phyloP scores from a whole-genome alignment of 2,888 invertebrate species.

The Pecten maximus region DNA sequence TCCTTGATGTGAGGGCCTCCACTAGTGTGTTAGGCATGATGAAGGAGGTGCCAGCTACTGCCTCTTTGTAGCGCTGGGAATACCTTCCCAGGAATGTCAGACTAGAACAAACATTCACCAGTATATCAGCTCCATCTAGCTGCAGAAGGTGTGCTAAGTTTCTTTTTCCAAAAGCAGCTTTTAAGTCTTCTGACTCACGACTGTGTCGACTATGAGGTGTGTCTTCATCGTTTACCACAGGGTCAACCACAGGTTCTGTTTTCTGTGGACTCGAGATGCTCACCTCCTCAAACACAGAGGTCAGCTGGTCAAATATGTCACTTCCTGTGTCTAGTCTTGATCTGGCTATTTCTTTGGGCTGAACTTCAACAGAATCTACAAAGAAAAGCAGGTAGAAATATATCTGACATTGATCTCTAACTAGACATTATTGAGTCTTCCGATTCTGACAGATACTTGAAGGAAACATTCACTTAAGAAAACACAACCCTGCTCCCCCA shows the following conservation, averaged over 20 bases:
- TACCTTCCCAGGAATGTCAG: conserved; percentile 88
- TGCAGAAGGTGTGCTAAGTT: conserved; percentile 91
- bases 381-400: too few species aligned
- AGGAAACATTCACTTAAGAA: too few species aligned
- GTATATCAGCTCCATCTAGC: conserved; percentile 90
- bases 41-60: conserved; percentile 86
- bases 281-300: conserved; percentile 82
- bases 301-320: conserved; percentile 89
- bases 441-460: too few species aligned
- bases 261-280: conserved; percentile 51
- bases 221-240: conserved; percentile 74
- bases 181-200: conserved; percentile 75
- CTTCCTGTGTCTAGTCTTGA: conserved; percentile 88
- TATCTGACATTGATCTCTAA: too few species aligned
- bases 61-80: conserved; percentile 86
- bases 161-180: conserved; percentile 88
- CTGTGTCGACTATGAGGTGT: conserved; percentile 74
- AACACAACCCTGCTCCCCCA: too few species aligned
- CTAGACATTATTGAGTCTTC: not conserved
- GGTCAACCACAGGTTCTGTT: conserved; percentile 59
- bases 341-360: conserved; percentile 82
- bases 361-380: conserved; percentile 60
- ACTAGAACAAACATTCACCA: conserved; percentile 91
- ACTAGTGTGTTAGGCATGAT: conserved; percentile 88
- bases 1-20: conserved; percentile 89